Evolutionary conservation across 2,888 invertebrate species (phyloP).

Genomic region (Pediacus dermestoides): DNA sequence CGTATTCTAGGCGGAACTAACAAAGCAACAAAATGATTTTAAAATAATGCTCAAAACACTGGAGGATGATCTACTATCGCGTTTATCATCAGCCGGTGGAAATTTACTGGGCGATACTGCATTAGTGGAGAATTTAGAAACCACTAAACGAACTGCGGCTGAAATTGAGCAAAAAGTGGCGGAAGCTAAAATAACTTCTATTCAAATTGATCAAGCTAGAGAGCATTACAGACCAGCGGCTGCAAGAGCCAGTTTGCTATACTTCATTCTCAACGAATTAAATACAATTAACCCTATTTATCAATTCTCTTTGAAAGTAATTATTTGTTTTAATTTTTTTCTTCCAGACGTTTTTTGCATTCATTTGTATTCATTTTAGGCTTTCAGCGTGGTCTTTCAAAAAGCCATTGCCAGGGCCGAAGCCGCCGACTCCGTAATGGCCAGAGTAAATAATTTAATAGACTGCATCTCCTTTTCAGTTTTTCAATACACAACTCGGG

Average conservation of each 20-base stretch:
- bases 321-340: conserved; percentile 1
- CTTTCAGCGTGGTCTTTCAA: conserved; percentile 96
- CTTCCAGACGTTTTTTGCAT: conserved; percentile 6
- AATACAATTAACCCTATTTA: conserved; percentile 96
- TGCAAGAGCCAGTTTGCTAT: conserved; percentile 86
- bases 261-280: conserved; percentile 92
- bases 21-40: conserved; percentile 95
- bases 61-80: conserved; percentile 88
- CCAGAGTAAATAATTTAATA: conserved; percentile 82
- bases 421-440: conserved; percentile 72
- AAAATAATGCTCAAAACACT: conserved; percentile 90
- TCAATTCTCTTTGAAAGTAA: conserved; percentile 91
- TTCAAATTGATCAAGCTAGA: conserved; percentile 88
- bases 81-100: conserved; percentile 86
- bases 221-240: conserved; percentile 87
- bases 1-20: conserved; percentile 70
- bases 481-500: conserved; percentile 90
- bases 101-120: conserved; percentile 93
- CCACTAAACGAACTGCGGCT: conserved; percentile 91
- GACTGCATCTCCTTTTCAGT: conserved; percentile 94
- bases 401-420: conserved; percentile 90
- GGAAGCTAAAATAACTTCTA: conserved; percentile 89
- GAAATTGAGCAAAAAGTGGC: conserved; percentile 92
- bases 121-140: conserved; percentile 93
- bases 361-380: conserved; percentile 56